phyloP scores from a whole-genome alignment of 2,888 invertebrate genomes.

The Ramazzottius varieornatus region DNA sequence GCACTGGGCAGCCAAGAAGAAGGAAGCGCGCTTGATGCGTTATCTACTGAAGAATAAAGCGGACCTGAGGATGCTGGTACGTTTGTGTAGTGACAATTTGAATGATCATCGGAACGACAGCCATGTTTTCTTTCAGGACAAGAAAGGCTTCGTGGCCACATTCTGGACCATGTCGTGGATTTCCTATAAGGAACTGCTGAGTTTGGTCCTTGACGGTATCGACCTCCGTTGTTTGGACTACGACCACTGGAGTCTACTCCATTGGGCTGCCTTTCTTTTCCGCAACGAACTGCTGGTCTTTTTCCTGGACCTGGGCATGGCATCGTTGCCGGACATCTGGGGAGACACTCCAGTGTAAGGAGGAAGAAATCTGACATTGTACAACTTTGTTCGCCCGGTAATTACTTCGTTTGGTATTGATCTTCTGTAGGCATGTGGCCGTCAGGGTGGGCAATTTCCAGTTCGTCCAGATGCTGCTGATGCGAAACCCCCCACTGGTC shows the following conservation, averaged over 20 bases:
- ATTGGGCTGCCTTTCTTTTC: background rate
- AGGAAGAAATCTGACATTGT: background rate
- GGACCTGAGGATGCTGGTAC: too few species aligned
- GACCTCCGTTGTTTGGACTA: background rate
- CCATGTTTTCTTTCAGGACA: background rate
- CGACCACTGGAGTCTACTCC: background rate
- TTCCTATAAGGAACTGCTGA: background rate
- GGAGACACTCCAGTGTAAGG: background rate
- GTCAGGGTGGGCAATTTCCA: background rate
- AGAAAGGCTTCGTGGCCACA: background rate
- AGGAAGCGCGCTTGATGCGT: too few species aligned
- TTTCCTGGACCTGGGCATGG: background rate
- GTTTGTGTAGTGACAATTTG: too few species aligned
- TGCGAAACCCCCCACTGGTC: background rate
- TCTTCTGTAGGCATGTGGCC: background rate
- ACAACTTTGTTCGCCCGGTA: background rate
- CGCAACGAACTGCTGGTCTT: background rate
- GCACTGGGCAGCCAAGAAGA: background rate
- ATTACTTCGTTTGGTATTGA: background rate
- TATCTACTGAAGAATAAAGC: too few species aligned
- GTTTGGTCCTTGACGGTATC: background rate
- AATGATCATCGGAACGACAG: too few species aligned
- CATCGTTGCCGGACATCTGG: background rate
- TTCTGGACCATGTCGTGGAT: background rate
- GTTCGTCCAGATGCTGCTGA: background rate